Evolutionary conservation across 2,888 invertebrate species (phyloP).

Genomic region (Heliconius cydno): DNA sequence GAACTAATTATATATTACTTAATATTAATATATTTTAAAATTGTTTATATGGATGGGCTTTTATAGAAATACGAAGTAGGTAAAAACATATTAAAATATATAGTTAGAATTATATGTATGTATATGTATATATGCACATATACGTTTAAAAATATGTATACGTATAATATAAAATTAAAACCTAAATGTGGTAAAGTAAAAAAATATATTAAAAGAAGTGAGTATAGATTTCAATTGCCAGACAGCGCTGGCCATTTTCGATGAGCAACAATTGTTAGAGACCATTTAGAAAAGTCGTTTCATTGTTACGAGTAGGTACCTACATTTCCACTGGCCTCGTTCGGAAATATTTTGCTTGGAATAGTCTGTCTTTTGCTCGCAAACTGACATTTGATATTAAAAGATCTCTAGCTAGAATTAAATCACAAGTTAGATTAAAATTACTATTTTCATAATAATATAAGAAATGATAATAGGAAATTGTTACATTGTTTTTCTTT

Average conservation of each 20-base stretch:
- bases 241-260: constrained; percentile 27
- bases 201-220: neutral
- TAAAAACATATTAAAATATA: no score
- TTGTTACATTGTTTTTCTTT: neutral
- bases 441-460: constrained; percentile 20
- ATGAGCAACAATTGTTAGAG: constrained; percentile 34
- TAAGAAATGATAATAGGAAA: neutral
- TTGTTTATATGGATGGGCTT: no score
- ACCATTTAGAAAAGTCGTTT: constrained; percentile 38
- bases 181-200: neutral
- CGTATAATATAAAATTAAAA: neutral
- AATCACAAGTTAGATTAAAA: constrained; percentile 24
- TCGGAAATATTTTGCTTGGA: constrained; percentile 38
- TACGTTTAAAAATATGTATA: neutral
- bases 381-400: constrained; percentile 42
- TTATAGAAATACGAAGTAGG: no score
- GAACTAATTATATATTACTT: no score
- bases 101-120: no score
- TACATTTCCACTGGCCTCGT: constrained; percentile 39
- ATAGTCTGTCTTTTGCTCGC: constrained; percentile 30
- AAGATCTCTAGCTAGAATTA: constrained; percentile 28
- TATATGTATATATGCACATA: no score
- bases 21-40: no score
- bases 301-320: constrained; percentile 29
- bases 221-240: constrained; percentile 21